Percentiles rank a stretch among this genome's conserved stretches.
These are phyloP conservation scores for Dryas iulia DNA, from an alignment of 1,140 invertebrate genomes.

Conservation along the genomic window DNA sequence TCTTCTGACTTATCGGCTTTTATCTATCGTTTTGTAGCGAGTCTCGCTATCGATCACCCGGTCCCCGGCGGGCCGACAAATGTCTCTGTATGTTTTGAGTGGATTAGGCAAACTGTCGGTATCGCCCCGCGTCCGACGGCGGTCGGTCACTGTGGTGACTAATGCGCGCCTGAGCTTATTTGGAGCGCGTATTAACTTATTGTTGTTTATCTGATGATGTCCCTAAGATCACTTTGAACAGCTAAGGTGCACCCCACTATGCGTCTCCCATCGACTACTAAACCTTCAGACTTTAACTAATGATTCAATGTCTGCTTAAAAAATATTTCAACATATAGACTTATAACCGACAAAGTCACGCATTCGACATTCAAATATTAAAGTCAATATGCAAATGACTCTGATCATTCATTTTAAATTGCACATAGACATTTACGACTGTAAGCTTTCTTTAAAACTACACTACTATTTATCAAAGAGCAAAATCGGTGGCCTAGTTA, in stretches of 20 bases:
- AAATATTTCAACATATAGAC: background rate
- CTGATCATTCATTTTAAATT: slow-evolving; percentile 16
- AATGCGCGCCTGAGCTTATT: slow-evolving; percentile 66
- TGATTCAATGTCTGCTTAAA: slow-evolving; percentile 50
- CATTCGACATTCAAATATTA: slow-evolving; percentile 57
- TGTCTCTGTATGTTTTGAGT: slow-evolving; percentile 77
- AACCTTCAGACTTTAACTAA: slow-evolving; percentile 60
- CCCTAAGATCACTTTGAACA: slow-evolving; percentile 31
- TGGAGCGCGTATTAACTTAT: slow-evolving; percentile 71
- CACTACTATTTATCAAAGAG: background rate
- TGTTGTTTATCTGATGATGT: slow-evolving; percentile 74
- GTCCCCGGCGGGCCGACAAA: slow-evolving; percentile 69
- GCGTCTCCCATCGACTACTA: slow-evolving; percentile 45
- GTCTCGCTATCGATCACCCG: slow-evolving; percentile 75
- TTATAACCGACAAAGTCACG: slow-evolving; percentile 34
- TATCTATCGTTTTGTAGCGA: slow-evolving; percentile 79
- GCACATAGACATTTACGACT: background rate
- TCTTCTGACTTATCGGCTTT: slow-evolving; percentile 78
- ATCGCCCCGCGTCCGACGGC: slow-evolving; percentile 33
- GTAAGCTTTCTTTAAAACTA: background rate
- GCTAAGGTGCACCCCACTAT: slow-evolving; percentile 38
- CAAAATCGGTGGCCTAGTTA: background rate
- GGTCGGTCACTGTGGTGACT: slow-evolving; percentile 59
- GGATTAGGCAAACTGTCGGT: slow-evolving; percentile 72
- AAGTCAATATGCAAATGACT: slow-evolving; percentile 57